Evolutionary conservation across 2,888 invertebrate genomes (phyloP).

Genomic region (Hecatera dysodea): DNA sequence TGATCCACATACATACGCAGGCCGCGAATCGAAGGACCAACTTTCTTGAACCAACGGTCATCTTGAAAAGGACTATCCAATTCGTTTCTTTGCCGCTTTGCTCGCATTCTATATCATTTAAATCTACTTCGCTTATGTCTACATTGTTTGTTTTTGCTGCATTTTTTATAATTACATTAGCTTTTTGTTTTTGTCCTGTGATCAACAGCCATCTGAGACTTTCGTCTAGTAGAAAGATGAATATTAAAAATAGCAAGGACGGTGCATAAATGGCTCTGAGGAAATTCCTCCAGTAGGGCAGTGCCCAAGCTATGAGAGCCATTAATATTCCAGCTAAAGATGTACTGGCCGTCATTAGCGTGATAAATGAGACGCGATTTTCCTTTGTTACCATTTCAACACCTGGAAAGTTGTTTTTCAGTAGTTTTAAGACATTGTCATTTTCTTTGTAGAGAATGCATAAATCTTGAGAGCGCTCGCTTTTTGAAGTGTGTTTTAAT

Average conservation of each 20-base stretch:
- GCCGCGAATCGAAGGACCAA: slow-evolving; percentile 63
- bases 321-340: slow-evolving; percentile 90
- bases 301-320: slow-evolving; percentile 91
- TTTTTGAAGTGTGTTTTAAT: slow-evolving; percentile 26
- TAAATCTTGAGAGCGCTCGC: slow-evolving; percentile 30
- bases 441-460: slow-evolving; percentile 29
- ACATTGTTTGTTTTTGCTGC: slow-evolving; percentile 85
- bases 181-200: slow-evolving; percentile 91
- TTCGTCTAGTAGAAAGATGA: slow-evolving; percentile 92
- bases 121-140: slow-evolving; percentile 58
- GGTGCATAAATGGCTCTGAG: slow-evolving; percentile 92
- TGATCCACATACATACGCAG: slow-evolving; percentile 71
- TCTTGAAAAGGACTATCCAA: slow-evolving; percentile 39
- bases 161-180: slow-evolving; percentile 89
- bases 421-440: slow-evolving; percentile 34
- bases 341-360: slow-evolving; percentile 89
- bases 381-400: slow-evolving; percentile 72
- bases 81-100: not conserved
- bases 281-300: slow-evolving; percentile 92
- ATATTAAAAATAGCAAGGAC: slow-evolving; percentile 87
- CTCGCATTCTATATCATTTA: slow-evolving; percentile 48
- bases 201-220: slow-evolving; percentile 93
- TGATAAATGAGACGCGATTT: slow-evolving; percentile 69
- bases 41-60: slow-evolving; percentile 66
- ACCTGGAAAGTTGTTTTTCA: slow-evolving; percentile 66